phyloP scores from a whole-genome alignment of 1,140 invertebrate genomes.

The Hycleus phaleratus region DNA sequence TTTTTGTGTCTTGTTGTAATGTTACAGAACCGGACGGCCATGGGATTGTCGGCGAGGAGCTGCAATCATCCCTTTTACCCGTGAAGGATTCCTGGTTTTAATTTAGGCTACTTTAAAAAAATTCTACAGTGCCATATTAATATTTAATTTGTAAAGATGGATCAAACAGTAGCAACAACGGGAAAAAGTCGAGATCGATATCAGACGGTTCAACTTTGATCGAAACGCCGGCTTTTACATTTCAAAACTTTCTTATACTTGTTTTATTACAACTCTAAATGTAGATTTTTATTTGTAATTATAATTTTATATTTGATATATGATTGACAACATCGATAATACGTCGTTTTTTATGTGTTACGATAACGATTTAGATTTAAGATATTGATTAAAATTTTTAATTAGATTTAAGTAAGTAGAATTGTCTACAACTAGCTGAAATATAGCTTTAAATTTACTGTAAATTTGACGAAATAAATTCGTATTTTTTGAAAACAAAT shows the following conservation, averaged over 20 bases:
- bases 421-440: no score
- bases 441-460: no score
- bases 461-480: no score
- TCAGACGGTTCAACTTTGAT: neutral
- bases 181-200: slow-evolving; percentile 1
- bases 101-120: no score
- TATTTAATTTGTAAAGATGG: neutral
- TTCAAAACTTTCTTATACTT: no score
- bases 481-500: no score
- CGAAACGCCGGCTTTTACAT: slow-evolving; percentile 1
- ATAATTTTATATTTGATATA: slow-evolving; percentile 23
- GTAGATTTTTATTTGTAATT: slow-evolving; percentile 18
- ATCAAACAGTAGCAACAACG: neutral
- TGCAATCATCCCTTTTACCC: no score
- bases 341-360: neutral
- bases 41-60: no score
- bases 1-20: no score
- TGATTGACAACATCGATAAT: slow-evolving; percentile 27
- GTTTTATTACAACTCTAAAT: neutral
- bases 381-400: slow-evolving; percentile 23
- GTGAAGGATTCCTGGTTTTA: no score
- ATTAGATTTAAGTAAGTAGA: neutral
- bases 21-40: no score
- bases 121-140: slow-evolving; percentile 12
- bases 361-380: slow-evolving; percentile 8